These are phyloP conservation scores for Xanthostigma xanthostigma DNA, from an alignment of 2,888 invertebrate species.

Conservation along the genomic window DNA sequence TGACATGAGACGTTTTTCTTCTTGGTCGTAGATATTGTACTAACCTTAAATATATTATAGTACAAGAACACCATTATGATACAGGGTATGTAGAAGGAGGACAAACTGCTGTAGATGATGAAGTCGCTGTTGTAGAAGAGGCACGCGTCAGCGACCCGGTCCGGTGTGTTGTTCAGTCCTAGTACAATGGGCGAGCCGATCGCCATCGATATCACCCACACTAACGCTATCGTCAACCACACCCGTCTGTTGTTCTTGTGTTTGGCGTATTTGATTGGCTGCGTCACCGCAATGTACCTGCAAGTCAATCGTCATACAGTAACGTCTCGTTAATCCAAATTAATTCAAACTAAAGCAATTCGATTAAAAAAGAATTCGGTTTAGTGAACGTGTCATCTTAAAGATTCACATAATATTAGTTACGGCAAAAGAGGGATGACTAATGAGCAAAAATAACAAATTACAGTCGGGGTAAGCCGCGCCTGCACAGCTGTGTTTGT, in stretches of 20 bases:
- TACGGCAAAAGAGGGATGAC: no score
- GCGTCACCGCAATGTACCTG: slow-evolving; percentile 98
- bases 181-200: slow-evolving; percentile 94
- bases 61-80: slow-evolving; percentile 97
- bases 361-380: background rate
- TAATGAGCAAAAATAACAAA: no score
- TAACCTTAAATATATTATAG: slow-evolving; percentile 92
- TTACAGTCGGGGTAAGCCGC: no score
- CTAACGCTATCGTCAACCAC: slow-evolving; percentile 84
- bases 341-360: background rate
- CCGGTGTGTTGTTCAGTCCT: slow-evolving; percentile 87
- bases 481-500: no score
- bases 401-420: no score
- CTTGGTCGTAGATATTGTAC: slow-evolving; percentile 16
- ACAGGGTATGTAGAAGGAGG: slow-evolving; percentile 97
- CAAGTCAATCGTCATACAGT: slow-evolving; percentile 18
- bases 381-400: background rate
- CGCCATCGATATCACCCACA: slow-evolving; percentile 90
- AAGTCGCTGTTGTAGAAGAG: slow-evolving; percentile 97
- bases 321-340: background rate
- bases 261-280: slow-evolving; percentile 97
- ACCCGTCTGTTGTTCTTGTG: slow-evolving; percentile 93
- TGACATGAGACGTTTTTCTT: background rate
- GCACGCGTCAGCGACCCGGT: slow-evolving; percentile 71
- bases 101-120: slow-evolving; percentile 92